phyloP scores from a whole-genome alignment of 1,140 invertebrate species.

The Wasmannia auropunctata region DNA sequence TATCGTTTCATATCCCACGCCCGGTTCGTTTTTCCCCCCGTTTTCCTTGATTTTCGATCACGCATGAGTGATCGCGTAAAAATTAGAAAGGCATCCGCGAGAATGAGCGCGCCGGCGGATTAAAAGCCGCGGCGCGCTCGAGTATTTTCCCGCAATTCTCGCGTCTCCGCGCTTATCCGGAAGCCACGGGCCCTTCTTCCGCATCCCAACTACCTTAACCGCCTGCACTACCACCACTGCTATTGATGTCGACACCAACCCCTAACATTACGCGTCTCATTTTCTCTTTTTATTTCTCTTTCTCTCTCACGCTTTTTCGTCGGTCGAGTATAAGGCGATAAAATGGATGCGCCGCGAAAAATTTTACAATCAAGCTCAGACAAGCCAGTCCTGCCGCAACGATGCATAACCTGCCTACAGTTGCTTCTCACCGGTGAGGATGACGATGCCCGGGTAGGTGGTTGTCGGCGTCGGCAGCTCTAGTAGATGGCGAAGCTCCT shows the following conservation, averaged over 20 bases:
- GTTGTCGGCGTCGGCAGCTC: constrained; percentile 32
- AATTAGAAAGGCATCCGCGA: constrained; percentile 80
- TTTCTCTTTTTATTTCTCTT: background rate
- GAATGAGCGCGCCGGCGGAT: constrained; percentile 73
- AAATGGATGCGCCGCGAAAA: constrained; percentile 80
- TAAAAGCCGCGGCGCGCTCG: constrained; percentile 75
- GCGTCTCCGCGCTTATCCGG: constrained; percentile 68
- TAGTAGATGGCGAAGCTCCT: constrained; percentile 73
- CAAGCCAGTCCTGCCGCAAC: constrained; percentile 72
- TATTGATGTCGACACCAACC: constrained; percentile 49
- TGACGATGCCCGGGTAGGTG: background rate
- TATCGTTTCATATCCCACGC: background rate
- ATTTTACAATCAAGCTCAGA: constrained; percentile 82
- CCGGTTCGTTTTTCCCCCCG: constrained; percentile 42
- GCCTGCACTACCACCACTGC: background rate
- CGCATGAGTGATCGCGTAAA: constrained; percentile 79
- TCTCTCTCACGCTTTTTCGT: constrained; percentile 12
- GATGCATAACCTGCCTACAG: constrained; percentile 65
- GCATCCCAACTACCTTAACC: constrained; percentile 39
- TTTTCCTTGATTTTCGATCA: constrained; percentile 76
- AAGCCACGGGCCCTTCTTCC: constrained; percentile 60
- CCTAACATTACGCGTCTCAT: background rate
- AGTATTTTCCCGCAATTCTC: constrained; percentile 78
- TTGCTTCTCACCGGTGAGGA: constrained; percentile 59
- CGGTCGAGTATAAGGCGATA: constrained; percentile 75